A percentile compares a stretch with the other conserved stretches of the same genome.
Conservation (phyloP, 2,797 vertebrate species). For the Synanceia verrucosa region DNA sequence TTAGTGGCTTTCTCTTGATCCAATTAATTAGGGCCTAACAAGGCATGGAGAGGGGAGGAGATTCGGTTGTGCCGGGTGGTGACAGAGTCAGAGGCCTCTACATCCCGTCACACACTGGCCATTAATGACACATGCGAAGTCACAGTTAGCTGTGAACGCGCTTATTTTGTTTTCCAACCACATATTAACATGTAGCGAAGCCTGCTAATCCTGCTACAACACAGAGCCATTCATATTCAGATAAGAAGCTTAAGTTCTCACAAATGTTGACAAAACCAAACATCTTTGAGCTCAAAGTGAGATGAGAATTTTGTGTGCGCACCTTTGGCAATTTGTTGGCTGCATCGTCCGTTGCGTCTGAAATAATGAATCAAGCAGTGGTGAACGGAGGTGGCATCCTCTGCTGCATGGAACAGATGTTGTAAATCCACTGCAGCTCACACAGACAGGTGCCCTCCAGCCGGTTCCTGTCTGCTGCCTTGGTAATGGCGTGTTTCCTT, state of each 20-base stretch:
- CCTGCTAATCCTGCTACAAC: background rate
- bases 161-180: background rate
- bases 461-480: conserved; percentile 80
- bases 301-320: conserved; percentile 21
- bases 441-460: conserved; percentile 81
- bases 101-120: conserved; percentile 25
- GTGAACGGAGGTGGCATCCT: conserved; percentile 62
- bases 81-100: conserved; percentile 60
- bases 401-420: conserved; percentile 76
- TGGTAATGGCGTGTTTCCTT: conserved; percentile 78
- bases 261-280: conserved; percentile 11
- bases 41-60: conserved; percentile 58
- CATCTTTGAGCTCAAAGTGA: conserved; percentile 12
- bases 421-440: conserved; percentile 78
- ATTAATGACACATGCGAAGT: conserved; percentile 43
- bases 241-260: background rate
- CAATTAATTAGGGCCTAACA: conserved; percentile 79
- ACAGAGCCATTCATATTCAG: background rate
- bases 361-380: conserved; percentile 68
- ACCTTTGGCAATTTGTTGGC: conserved; percentile 42
- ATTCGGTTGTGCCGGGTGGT: conserved; percentile 53
- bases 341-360: conserved; percentile 30
- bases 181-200: background rate
- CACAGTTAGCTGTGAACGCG: conserved; percentile 1
- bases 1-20: conserved; percentile 74